These are phyloP conservation scores for Machaerirhynchus nigripectus DNA, from an alignment of 2,113 vertebrate species.

Conservation along the genomic window DNA sequence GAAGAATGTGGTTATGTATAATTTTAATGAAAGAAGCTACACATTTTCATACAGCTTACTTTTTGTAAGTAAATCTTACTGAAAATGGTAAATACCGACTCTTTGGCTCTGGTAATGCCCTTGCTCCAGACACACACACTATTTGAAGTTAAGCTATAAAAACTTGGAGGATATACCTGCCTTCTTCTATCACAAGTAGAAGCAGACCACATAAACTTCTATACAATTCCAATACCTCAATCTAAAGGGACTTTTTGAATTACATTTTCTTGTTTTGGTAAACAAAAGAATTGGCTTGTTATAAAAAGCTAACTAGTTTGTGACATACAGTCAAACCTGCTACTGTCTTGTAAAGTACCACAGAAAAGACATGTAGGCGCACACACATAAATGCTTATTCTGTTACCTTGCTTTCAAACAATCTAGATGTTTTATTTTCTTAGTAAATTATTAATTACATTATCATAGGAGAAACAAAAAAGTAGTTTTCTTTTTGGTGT, in stretches of 20 bases:
- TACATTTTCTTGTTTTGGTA: not conserved
- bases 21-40: not conserved
- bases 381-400: not conserved
- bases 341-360: not conserved
- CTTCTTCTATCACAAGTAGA: not conserved
- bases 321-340: not conserved
- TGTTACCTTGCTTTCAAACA: not conserved
- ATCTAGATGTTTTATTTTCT: not conserved
- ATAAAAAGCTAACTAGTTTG: not conserved
- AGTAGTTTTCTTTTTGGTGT: not conserved
- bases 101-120: not conserved
- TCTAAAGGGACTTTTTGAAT: not conserved
- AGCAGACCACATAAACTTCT: fast-evolving
- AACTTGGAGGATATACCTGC: not conserved
- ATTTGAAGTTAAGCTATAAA: not conserved
- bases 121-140: not conserved
- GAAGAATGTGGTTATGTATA: not conserved
- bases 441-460: not conserved
- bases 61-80: not conserved
- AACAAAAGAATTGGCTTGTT: not conserved
- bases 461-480: not conserved
- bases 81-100: not conserved
- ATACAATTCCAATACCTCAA: not conserved
- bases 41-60: not conserved
- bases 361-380: not conserved